Conservation (phyloP, 1,140 invertebrate species). For the Drosophila novamexicana region DNA sequence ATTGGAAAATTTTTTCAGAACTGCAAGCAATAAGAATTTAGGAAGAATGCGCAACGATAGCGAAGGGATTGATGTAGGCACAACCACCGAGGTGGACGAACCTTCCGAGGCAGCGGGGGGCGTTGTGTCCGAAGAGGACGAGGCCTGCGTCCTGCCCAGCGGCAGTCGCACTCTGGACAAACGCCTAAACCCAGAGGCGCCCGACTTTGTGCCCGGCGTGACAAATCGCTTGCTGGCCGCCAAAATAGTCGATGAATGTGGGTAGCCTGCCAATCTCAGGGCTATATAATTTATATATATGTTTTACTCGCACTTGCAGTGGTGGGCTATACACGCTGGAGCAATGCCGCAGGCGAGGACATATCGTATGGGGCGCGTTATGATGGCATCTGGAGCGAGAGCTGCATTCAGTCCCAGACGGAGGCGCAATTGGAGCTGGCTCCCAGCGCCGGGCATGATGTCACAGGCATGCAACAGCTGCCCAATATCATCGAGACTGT, state of each 20-base stretch:
- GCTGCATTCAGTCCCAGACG: background rate
- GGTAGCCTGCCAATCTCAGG: slow-evolving; percentile 17
- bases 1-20: slow-evolving; percentile 10
- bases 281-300: too few relatives aligned
- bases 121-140: background rate
- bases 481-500: slow-evolving; percentile 10
- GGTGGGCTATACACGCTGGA: slow-evolving; percentile 47
- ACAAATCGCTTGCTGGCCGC: slow-evolving; percentile 30
- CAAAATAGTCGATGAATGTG: slow-evolving; percentile 55
- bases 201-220: slow-evolving; percentile 57
- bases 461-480: slow-evolving; percentile 10
- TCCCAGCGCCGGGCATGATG: too few relatives aligned
- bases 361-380: slow-evolving; percentile 50
- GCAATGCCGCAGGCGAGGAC: slow-evolving; percentile 36
- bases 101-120: background rate
- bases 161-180: slow-evolving; percentile 34
- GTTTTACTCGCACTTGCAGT: slow-evolving; percentile 28
- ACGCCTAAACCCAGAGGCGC: slow-evolving; percentile 63
- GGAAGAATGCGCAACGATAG: slow-evolving; percentile 20
- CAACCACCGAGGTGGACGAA: slow-evolving; percentile 8
- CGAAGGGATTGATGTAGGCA: slow-evolving; percentile 2
- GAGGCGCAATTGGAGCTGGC: background rate
- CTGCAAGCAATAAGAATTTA: slow-evolving; percentile 14
- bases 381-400: slow-evolving; percentile 65
- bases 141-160: background rate